These are phyloP conservation scores for Mesorhabditis sp. DNA, from an alignment of 2,888 invertebrate species.

Conservation along the genomic window DNA sequence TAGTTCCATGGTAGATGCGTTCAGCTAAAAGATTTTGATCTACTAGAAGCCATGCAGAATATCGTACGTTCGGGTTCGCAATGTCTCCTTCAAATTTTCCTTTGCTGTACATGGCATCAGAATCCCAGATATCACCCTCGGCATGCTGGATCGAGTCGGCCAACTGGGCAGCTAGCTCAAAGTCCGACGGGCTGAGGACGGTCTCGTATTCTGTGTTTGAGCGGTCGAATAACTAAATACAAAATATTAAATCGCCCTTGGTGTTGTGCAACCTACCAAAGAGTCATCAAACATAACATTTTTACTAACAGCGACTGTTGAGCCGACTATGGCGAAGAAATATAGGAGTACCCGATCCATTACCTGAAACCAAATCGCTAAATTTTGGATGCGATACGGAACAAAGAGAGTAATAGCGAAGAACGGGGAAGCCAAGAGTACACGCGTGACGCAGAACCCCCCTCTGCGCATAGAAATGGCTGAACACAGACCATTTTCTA, in stretches of 20 bases:
- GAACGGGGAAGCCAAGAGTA: no score
- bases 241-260: background rate
- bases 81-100: conserved; percentile 57
- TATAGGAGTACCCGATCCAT: no score
- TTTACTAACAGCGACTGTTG: background rate
- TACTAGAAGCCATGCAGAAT: background rate
- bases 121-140: conserved; percentile 46
- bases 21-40: conserved; percentile 35
- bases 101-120: conserved; percentile 53
- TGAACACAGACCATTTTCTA: no score
- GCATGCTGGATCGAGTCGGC: conserved; percentile 29
- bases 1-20: conserved; percentile 44
- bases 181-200: conserved; percentile 51
- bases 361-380: no score
- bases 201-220: conserved; percentile 51
- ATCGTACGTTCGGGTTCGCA: conserved; percentile 50
- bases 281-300: background rate
- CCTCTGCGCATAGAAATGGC: no score
- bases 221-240: conserved; percentile 25
- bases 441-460: no score
- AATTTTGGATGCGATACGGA: no score
- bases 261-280: background rate
- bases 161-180: conserved; percentile 42
- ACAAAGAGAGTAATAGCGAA: no score
- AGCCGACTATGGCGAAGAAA: no score